Evolutionary conservation across 2,888 invertebrate genomes (phyloP).

Genomic region (Saturnia pavonia): DNA sequence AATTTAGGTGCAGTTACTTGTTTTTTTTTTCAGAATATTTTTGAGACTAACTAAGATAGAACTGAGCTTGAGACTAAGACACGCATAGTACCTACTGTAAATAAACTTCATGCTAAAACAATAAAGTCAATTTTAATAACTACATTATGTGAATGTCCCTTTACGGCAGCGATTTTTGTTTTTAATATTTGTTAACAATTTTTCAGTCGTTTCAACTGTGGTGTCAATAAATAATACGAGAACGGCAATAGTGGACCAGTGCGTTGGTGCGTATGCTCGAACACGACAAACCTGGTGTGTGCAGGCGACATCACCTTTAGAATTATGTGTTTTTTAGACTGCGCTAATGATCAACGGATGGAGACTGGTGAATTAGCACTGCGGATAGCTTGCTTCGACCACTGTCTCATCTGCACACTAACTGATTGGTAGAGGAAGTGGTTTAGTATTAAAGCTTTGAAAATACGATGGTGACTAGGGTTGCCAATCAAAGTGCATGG

Average conservation of each 20-base stretch:
- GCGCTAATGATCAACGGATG: not conserved
- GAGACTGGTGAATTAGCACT: not conserved
- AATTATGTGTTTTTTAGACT: not conserved
- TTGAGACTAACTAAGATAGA: too few relatives aligned
- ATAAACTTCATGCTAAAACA: too few relatives aligned
- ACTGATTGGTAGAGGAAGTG: conserved; percentile 1
- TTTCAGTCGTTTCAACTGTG: not conserved
- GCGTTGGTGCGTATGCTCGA: not conserved
- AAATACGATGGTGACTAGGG: too few relatives aligned
- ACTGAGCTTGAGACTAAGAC: too few relatives aligned
- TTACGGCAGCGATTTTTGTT: too few relatives aligned
- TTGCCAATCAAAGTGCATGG: too few relatives aligned
- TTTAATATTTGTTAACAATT: not conserved
- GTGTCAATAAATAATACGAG: not conserved
- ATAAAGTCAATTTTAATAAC: too few relatives aligned
- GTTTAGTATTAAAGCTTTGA: not conserved
- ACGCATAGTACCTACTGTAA: too few relatives aligned
- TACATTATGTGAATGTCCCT: too few relatives aligned
- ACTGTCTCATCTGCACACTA: not conserved
- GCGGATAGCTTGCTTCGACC: not conserved
- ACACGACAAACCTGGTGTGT: not conserved
- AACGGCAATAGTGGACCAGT: not conserved
- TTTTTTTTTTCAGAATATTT: too few relatives aligned
- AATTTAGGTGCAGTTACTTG: too few relatives aligned
- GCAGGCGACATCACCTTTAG: not conserved